A percentile compares a stretch with the other conserved stretches of the same genome.
These are phyloP conservation scores for Strigamia transsilvanica DNA, from an alignment of 2,888 invertebrate genomes.

Conservation along the genomic window DNA sequence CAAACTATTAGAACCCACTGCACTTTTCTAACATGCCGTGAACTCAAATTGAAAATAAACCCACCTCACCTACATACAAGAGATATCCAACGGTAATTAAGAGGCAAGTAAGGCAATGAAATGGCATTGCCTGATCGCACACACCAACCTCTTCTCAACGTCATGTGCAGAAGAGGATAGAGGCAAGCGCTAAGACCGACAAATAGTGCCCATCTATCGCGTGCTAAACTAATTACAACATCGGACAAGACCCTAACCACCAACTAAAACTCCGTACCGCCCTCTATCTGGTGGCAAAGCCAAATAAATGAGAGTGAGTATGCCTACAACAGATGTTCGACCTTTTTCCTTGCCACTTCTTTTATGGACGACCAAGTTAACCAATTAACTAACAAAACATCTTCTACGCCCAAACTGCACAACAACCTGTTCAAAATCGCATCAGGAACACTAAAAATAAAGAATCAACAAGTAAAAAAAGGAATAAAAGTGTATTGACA, in stretches of 20 bases:
- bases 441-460: background rate
- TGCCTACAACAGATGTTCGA: conserved; percentile 34
- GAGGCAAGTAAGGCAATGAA: conserved; percentile 26
- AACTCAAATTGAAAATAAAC: conserved; percentile 33
- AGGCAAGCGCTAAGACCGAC: conserved; percentile 21
- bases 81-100: conserved; percentile 20
- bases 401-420: background rate
- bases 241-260: conserved; percentile 42
- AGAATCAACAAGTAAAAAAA: background rate
- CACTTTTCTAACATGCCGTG: background rate
- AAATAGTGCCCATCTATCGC: conserved; percentile 37
- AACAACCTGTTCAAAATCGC: background rate
- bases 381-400: conserved; percentile 10
- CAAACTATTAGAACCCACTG: background rate
- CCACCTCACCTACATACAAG: conserved; percentile 22
- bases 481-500: background rate
- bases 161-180: conserved; percentile 28
- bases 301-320: conserved; percentile 5
- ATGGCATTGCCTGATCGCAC: conserved; percentile 42
- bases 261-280: conserved; percentile 39
- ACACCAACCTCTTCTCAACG: conserved; percentile 39
- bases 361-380: conserved; percentile 1
- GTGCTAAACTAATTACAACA: conserved; percentile 38
- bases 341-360: background rate
- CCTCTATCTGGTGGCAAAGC: conserved; percentile 9